Evolutionary conservation across 2,113 vertebrate species (phyloP).

Genomic region (Pseudolaguvia tuberculata): DNA sequence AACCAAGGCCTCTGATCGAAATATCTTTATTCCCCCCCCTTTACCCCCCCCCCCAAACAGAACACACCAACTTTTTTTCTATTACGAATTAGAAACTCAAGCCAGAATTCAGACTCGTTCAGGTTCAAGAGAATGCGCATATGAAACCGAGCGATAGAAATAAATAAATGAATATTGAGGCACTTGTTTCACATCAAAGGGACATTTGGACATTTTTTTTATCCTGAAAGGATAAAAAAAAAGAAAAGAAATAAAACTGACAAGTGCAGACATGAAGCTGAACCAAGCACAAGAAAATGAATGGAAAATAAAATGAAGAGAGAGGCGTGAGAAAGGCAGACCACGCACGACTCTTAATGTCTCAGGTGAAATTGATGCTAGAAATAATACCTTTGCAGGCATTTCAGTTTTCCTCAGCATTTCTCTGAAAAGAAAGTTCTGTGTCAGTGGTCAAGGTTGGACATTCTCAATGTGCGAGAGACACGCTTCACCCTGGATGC

Average conservation of each 20-base stretch:
- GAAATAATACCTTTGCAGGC: constrained; percentile 18
- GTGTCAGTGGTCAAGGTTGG: constrained; percentile 41
- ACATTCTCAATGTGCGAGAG: constrained; percentile 10
- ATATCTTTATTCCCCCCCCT: not conserved
- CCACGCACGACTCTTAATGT: not conserved
- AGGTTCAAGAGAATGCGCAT: constrained; percentile 2
- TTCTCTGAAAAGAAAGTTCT: not conserved
- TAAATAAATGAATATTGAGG: constrained; percentile 23
- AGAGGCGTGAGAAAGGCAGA: not conserved
- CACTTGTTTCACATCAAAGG: constrained; percentile 47
- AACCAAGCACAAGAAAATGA: constrained; percentile 36
- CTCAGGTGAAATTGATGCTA: not conserved
- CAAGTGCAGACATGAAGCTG: constrained; percentile 34
- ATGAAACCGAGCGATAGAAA: constrained; percentile 21
- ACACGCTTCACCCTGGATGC: constrained; percentile 10
- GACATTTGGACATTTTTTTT: not conserved
- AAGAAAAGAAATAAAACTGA: not conserved
- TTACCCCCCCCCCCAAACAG: too few relatives aligned
- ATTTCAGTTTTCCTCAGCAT: constrained; percentile 4
- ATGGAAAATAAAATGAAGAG: constrained; percentile 35
- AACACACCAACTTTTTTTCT: too few relatives aligned
- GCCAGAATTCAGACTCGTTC: not conserved
- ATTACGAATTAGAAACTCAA: constrained; percentile 3
- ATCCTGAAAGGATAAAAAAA: constrained; percentile 9
- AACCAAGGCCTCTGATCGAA: constrained; percentile 8